These are phyloP conservation scores for Chelonia mydas DNA, from an alignment of 2,797 vertebrate genomes.

Conservation along the genomic window DNA sequence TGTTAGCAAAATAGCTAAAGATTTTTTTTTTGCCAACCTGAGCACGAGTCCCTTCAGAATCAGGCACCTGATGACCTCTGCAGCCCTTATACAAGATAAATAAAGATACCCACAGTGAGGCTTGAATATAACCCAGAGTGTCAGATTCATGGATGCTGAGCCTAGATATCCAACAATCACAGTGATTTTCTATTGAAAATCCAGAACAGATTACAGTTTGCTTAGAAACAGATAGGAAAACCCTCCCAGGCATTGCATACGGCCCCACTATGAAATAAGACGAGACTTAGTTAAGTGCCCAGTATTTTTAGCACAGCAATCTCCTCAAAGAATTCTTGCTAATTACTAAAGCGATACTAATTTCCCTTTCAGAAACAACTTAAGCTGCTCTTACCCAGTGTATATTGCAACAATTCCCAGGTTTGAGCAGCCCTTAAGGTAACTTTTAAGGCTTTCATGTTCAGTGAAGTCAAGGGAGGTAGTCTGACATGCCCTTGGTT, in stretches of 20 bases:
- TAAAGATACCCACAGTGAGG: not conserved
- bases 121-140: not conserved
- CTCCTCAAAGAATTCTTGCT: not conserved
- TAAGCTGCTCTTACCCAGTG: not conserved
- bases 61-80: not conserved
- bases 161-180: not conserved
- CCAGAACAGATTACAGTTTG: slow-evolving; percentile 5
- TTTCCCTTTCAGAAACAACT: not conserved
- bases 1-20: not conserved
- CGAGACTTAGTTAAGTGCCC: not conserved
- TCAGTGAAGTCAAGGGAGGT: not conserved
- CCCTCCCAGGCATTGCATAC: not conserved
- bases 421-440: not conserved
- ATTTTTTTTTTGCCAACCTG: too few species aligned
- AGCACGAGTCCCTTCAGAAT: too few species aligned
- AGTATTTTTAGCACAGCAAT: not conserved
- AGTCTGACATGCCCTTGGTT: not conserved
- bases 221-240: not conserved
- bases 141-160: not conserved
- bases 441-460: not conserved
- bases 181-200: not conserved
- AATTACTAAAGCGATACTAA: not conserved
- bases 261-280: slow-evolving; percentile 11
- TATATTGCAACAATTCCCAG: not conserved
- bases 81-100: not conserved